Evolutionary conservation across 2,888 invertebrate species (phyloP).

Genomic region (Acanthococcus lagerstroemiae): DNA sequence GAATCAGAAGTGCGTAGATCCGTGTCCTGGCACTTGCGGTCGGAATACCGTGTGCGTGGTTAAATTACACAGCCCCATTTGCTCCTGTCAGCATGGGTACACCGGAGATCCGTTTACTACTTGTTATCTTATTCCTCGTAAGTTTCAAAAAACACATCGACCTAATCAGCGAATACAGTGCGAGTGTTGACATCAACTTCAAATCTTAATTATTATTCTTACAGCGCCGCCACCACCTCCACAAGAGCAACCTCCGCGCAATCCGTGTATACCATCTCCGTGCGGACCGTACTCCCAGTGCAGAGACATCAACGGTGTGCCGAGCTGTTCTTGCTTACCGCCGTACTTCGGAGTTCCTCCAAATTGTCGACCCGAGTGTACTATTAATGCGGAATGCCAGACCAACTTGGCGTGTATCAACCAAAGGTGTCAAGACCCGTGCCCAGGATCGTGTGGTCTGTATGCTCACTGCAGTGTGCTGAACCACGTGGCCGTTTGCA

Average conservation of each 20-base stretch:
- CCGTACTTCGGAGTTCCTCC: slow-evolving; percentile 59
- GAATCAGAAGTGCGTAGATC: slow-evolving; percentile 59
- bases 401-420: slow-evolving; percentile 45
- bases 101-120: slow-evolving; percentile 58
- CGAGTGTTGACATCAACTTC: too few species aligned
- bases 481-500: slow-evolving; percentile 65
- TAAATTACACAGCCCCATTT: slow-evolving; percentile 63
- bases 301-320: slow-evolving; percentile 53
- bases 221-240: slow-evolving; percentile 37
- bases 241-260: slow-evolving; percentile 5
- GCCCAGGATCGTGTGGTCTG: slow-evolving; percentile 44
- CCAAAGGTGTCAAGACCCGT: slow-evolving; percentile 46
- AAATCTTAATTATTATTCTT: not conserved
- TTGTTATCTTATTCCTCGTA: slow-evolving; percentile 45
- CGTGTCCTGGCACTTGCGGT: slow-evolving; percentile 64
- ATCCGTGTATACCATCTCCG: slow-evolving; percentile 60
- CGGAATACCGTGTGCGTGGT: slow-evolving; percentile 61
- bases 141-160: too few species aligned
- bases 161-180: too few species aligned
- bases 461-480: slow-evolving; percentile 48
- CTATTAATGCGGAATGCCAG: slow-evolving; percentile 52
- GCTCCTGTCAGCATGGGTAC: slow-evolving; percentile 53
- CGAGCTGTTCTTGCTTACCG: slow-evolving; percentile 58
- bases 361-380: slow-evolving; percentile 62
- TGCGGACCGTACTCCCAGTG: slow-evolving; percentile 71